These are phyloP conservation scores for Drosophila athabasca DNA, from an alignment of 1,140 invertebrate species.

Conservation along the genomic window DNA sequence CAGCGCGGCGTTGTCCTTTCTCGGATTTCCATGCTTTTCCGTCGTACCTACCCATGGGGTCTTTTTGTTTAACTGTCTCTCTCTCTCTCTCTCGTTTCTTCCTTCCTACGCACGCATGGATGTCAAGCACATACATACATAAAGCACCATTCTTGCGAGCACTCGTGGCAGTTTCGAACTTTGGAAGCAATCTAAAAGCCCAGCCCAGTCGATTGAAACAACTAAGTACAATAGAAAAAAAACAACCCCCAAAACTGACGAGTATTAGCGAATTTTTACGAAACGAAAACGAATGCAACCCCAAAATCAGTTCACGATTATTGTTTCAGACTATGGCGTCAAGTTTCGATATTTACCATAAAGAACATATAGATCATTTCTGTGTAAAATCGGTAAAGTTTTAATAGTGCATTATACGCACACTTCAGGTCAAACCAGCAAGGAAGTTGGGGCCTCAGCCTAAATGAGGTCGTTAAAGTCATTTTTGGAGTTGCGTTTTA, in stretches of 20 bases:
- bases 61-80: not conserved
- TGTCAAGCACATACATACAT: slow-evolving; percentile 8
- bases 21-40: slow-evolving; percentile 25
- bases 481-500: too few relatives aligned
- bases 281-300: slow-evolving; percentile 48
- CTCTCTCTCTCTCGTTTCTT: not conserved
- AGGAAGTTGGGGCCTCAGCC: too few relatives aligned
- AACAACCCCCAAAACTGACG: slow-evolving; percentile 49
- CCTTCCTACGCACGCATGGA: slow-evolving; percentile 13
- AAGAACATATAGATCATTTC: slow-evolving; percentile 7
- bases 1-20: slow-evolving; percentile 33
- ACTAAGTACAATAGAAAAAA: slow-evolving; percentile 34
- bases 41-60: slow-evolving; percentile 17
- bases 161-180: slow-evolving; percentile 25
- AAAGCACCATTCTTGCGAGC: too few relatives aligned
- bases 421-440: too few relatives aligned
- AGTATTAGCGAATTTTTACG: slow-evolving; percentile 39
- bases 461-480: too few relatives aligned
- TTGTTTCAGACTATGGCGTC: slow-evolving; percentile 60
- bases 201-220: slow-evolving; percentile 35
- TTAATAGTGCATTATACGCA: too few relatives aligned
- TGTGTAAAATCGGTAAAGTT: slow-evolving; percentile 1
- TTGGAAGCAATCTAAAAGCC: slow-evolving; percentile 53
- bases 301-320: slow-evolving; percentile 34
- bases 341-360: slow-evolving; percentile 31